Percentiles rank a stretch among this genome's conserved stretches.
Conservation (phyloP, 1,140 invertebrate species). For the Eufriesea mexicana region DNA sequence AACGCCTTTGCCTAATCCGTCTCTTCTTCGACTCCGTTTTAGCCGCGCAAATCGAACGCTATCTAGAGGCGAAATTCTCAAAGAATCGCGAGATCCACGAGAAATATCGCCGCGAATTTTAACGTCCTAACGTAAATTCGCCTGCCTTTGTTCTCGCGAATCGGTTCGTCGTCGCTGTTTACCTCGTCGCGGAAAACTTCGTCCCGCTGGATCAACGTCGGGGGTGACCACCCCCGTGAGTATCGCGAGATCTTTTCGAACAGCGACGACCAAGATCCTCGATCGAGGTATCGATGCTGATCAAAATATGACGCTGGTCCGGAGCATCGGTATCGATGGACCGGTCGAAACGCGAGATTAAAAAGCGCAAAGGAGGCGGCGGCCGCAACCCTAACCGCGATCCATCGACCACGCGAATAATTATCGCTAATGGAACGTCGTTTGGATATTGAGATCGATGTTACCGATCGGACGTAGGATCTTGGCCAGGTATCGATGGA, state of each 20-base stretch:
- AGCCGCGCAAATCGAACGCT: neutral
- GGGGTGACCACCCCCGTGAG: neutral
- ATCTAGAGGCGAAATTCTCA: neutral
- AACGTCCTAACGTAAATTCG: neutral
- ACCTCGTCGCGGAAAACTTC: conserved; percentile 21
- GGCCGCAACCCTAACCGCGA: neutral
- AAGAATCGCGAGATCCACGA: neutral
- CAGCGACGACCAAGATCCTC: neutral
- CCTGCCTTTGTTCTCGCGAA: neutral
- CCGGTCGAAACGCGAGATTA: neutral
- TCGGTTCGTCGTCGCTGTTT: conserved; percentile 12
- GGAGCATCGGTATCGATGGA: too few relatives aligned
- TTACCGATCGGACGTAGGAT: neutral
- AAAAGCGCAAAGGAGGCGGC: too few relatives aligned
- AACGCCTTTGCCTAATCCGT: too few relatives aligned
- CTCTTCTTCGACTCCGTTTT: neutral
- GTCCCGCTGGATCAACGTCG: conserved; percentile 27
- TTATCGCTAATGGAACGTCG: conserved; percentile 40
- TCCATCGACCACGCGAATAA: conserved; percentile 10
- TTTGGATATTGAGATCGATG: conserved; percentile 25
- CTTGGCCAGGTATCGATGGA: neutral
- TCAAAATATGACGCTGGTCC: neutral
- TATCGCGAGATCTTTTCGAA: conserved; percentile 14
- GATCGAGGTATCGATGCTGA: neutral
- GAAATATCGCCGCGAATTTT: neutral